A percentile compares a stretch with the other conserved stretches of the same genome.
phyloP scores from a whole-genome alignment of 2,113 vertebrate species.

The Phainopepla nitens region DNA sequence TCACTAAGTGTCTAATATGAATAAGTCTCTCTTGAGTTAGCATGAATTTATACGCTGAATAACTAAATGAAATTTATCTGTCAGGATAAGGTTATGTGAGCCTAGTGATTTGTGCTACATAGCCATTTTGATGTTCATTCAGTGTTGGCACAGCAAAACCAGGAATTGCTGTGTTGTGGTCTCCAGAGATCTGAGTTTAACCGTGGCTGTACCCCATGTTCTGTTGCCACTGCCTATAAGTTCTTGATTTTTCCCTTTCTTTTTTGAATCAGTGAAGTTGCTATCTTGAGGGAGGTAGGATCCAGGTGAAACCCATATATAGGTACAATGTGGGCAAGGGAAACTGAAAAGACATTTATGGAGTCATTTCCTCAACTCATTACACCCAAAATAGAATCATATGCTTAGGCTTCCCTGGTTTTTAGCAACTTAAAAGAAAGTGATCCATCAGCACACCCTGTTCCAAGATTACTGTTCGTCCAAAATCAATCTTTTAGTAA shows the following conservation, averaged over 20 bases:
- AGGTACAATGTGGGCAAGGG: background rate
- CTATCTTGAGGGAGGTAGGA: background rate
- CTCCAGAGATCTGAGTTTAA: background rate
- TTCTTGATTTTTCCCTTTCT: background rate
- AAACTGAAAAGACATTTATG: background rate
- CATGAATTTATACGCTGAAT: background rate
- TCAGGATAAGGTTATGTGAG: background rate
- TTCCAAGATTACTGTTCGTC: background rate
- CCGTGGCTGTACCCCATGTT: background rate
- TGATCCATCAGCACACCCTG: background rate
- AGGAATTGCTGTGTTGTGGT: background rate
- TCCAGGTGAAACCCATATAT: background rate
- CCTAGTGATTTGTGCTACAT: background rate
- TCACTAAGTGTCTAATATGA: background rate
- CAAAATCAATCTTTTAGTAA: background rate
- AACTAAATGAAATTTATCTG: background rate
- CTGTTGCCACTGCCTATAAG: background rate
- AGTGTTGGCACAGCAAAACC: background rate
- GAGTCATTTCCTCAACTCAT: background rate
- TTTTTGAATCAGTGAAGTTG: background rate
- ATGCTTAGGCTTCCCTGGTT: background rate
- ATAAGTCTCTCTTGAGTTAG: background rate
- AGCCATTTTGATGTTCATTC: background rate
- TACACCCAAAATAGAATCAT: background rate
- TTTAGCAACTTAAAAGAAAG: background rate